Evolutionary conservation across 2,888 invertebrate genomes (phyloP).

Genomic region (Lasioglossum calceatum): DNA sequence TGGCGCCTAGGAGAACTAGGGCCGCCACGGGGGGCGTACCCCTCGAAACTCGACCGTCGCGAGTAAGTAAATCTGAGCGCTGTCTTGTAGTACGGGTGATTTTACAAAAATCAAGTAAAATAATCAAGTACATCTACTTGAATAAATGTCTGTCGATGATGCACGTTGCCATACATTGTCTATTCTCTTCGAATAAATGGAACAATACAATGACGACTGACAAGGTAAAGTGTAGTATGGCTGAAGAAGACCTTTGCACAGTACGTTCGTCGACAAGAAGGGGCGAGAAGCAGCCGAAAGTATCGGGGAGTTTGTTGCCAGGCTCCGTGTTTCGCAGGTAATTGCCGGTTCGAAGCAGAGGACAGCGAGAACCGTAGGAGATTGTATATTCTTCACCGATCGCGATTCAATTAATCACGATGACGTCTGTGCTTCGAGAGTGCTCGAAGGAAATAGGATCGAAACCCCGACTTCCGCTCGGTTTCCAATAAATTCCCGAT

Average conservation of each 20-base stretch:
- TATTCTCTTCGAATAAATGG: background rate
- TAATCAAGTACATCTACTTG: background rate
- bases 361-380: background rate
- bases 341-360: slow-evolving; percentile 11
- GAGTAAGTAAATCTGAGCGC: too few species aligned
- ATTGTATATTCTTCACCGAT: slow-evolving; percentile 12
- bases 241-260: background rate
- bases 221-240: too few species aligned
- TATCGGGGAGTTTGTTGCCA: background rate
- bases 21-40: too few species aligned
- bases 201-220: background rate
- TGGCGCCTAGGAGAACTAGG: too few species aligned
- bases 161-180: background rate
- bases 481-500: slow-evolving; percentile 15
- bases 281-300: slow-evolving; percentile 15
- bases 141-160: background rate
- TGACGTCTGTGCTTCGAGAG: slow-evolving; percentile 21
- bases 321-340: background rate
- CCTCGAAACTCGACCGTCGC: too few species aligned
- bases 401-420: slow-evolving; percentile 42
- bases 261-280: background rate
- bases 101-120: too few species aligned
- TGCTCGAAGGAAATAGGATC: slow-evolving; percentile 31
- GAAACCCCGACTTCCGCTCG: background rate
- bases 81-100: too few species aligned